A percentile compares a stretch with the other conserved stretches of the same genome.
Evolutionary conservation across 1,140 invertebrate genomes (phyloP).

Genomic region (Euschistus heros): DNA sequence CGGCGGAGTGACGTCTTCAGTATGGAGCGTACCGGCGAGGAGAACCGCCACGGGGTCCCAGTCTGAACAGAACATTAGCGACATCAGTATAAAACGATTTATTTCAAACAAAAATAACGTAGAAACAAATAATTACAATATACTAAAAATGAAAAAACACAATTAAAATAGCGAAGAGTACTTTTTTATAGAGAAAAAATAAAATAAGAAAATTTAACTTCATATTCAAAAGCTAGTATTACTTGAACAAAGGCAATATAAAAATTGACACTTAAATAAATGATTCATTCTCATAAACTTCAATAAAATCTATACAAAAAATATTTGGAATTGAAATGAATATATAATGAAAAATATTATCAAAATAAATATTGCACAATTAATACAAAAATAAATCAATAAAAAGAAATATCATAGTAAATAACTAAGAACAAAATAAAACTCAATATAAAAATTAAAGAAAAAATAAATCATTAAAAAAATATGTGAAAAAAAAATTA

Average conservation of each 20-base stretch:
- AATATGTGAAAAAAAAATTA: constrained; percentile 11
- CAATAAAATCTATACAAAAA: too few relatives aligned
- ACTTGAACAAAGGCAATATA: too few relatives aligned
- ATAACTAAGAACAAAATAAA: background rate
- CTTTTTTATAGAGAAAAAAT: too few relatives aligned
- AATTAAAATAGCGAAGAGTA: too few relatives aligned
- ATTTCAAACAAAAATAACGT: constrained; percentile 25
- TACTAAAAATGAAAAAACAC: background rate
- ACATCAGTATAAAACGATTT: background rate
- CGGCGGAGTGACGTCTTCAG: constrained; percentile 40
- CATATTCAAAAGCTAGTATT: too few relatives aligned
- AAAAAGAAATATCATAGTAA: background rate
- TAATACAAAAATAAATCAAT: background rate
- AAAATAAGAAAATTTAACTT: too few relatives aligned
- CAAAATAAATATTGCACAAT: background rate
- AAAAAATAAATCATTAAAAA: constrained; percentile 1
- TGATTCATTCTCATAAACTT: too few relatives aligned
- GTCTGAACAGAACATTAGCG: constrained; percentile 41
- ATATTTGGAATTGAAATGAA: too few relatives aligned
- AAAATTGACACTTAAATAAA: too few relatives aligned
- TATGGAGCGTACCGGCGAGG: constrained; percentile 71
- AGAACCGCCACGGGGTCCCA: constrained; percentile 58
- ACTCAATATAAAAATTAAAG: constrained; percentile 7
- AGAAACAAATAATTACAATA: background rate
- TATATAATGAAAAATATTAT: too few relatives aligned